A percentile compares a stretch with the other conserved stretches of the same genome.
These are phyloP conservation scores for Hylomyscus alleni DNA, from an alignment of 2,797 vertebrate genomes.

Conservation along the genomic window DNA sequence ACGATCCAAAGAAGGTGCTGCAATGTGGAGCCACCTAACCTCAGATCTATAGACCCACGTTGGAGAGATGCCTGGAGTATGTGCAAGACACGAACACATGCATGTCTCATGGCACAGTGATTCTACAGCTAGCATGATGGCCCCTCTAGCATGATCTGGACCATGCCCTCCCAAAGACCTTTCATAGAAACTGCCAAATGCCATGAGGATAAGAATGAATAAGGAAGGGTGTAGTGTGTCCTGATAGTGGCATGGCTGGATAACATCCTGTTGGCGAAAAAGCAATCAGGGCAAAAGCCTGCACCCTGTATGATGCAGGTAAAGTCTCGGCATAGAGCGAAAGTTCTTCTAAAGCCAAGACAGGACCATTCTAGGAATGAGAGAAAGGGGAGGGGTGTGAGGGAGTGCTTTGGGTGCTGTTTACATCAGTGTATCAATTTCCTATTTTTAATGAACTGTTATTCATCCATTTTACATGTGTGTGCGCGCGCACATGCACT, in stretches of 20 bases:
- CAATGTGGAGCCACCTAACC: too few species aligned
- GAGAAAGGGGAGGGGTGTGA: not conserved
- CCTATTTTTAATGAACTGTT: not conserved
- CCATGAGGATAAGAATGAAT: not conserved
- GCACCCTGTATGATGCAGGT: too few species aligned
- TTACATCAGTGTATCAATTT: not conserved
- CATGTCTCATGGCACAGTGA: not conserved
- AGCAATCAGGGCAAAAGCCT: not conserved
- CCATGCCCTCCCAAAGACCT: not conserved
- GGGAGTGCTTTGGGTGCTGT: not conserved
- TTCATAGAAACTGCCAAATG: not conserved
- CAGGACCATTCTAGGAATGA: too few species aligned
- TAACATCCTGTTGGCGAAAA: not conserved
- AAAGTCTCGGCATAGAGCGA: not conserved
- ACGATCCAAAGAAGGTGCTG: not conserved
- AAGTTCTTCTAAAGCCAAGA: not conserved
- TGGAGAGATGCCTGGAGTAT: not conserved
- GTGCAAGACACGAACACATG: not conserved
- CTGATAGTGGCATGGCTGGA: too few species aligned
- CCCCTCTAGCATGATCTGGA: not conserved
- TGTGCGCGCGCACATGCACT: too few species aligned
- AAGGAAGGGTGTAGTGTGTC: not conserved
- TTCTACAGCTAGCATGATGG: not conserved
- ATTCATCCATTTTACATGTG: not conserved
- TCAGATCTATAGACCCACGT: not conserved